Evolutionary conservation across 2,113 vertebrate species (phyloP), one percentile per base, ranked within the genome.

Genomic region (Lophura nycthemera): DNA sequence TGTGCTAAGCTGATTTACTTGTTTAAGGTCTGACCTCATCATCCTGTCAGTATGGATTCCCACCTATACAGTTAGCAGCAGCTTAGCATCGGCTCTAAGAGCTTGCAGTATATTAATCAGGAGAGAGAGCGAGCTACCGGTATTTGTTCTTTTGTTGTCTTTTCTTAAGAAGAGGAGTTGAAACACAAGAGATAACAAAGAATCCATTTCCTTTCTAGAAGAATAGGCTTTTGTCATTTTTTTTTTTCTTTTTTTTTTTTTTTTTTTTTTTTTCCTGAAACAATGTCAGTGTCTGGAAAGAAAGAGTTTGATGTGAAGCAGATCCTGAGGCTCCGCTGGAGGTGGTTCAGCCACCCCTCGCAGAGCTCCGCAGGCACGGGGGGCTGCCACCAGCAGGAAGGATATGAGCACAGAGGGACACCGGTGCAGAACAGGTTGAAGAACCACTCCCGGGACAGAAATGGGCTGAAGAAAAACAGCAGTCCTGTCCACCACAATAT

Each of bases 261-360:
- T 96, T 96, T 97, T 96, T 97, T 97, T 94, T 97, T 97, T 34
- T 93, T 90, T 87, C 97, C 80, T 67, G 90, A 94, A 97, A 97
- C 88, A 97, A 99, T 99, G 99, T 99, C 99, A 93, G 98, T 99
- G 29, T 98, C 99, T 79, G 98, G 98, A 66, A 99, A 99, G 98
- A 99, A 99, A 96, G 99, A 99, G 97, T 99, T 99, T 98, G 98
- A 99, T 75, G 99, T 99, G 97, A 99, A 99, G 97, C 99, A 99
- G 98, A 99, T 99, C 97, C 98, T 99, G 89, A 97, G 99, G 97
- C 98, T 99, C 48, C 98, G 98, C 94, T 99, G 99, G 99, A 98
- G 99, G 83, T 99, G 99, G 99, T 99, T 99, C 92, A 99, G 98
- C 94, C 99, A 99, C 97, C 98, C 98, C 91, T 98, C 98, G 60